Base-by-base conservation (phyloP, 2,888 invertebrate genomes). In the Agrotis puta region DNA sequence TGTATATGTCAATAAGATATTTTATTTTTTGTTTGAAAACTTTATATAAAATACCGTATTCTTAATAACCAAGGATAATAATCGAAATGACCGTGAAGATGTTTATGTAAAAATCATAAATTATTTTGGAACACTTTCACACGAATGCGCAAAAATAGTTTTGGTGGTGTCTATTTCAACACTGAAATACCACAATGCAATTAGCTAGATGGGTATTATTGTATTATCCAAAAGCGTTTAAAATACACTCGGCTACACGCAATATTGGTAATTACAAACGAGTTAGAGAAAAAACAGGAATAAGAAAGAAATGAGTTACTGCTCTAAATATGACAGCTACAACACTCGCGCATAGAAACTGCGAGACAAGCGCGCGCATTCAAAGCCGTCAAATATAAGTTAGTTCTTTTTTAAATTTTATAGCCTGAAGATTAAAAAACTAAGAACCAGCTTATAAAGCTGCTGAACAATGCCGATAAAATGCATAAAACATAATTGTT, bases 311-410 rank as follows among this genome's bases (percentile, higher is more conserved):
- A 54, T 61, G 14, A 57, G n/a, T 68, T 56, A 45, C 5, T 27
- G 47, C 20, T 62, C 64, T 57, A 51, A 64, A 75, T 77, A 43
- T 75, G 59, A 54, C 43, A 66, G 63, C 20, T 61, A 48, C 39
- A 67, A 63, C 24, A 59, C n/a, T 39, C 9, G 22, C 47, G 53
- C 22, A 74, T 24, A 20, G 50, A 54, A 66, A 63, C 20, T 22
- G 48, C 43, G 20, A 61, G 11, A 0, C 0, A 45, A 48, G 45
- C 48, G 77, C 64, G 64, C 77, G 81, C 81, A 76, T 39, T 53
- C 24, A 51, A 53, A 61, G 33, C 54, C 6, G 16, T 53, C 54
- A 64, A 33, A 39, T 39, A 33, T n/a, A n/a, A 39, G 47, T 47
- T 74, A 39, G 16, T 22, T 59, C 2, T 13, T 20, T 74, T 24